Base-by-base conservation (phyloP, 2,888 invertebrate species). In the Dicyrtoma fusca region DNA sequence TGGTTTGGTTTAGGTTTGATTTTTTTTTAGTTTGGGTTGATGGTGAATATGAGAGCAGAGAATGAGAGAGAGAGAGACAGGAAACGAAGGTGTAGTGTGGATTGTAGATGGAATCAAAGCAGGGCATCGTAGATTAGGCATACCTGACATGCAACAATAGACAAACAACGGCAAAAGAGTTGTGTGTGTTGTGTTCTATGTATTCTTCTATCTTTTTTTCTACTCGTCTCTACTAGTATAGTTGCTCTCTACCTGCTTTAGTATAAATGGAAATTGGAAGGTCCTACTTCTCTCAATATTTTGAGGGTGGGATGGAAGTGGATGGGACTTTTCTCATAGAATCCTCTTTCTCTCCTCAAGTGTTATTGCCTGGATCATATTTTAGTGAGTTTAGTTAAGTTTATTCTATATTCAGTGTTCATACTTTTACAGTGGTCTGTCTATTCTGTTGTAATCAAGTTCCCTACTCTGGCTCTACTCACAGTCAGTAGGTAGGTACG, bases 131-230 rank as follows among this genome's bases (percentile, higher is more conserved):
- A 51, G 51, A 66, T 66, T 53, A 51, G 44, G 47, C 42, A 61
- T 26, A 57, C 53, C 57, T 68, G 72, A 69, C 73, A 70, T 62
- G 70, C 65, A 73, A 69, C 66, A 73, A 64, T 66, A 61, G 73
- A 14, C 57, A 47, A 53, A 69, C 69, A 69, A 73, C 63, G 64
- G 69, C 21, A 57, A 47, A 49, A 65, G 13, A 19, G 6, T 55
- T 55, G 14, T 55, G 19, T 19, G 26, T n/a, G 59, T 59, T 23
- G 57, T 19, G n/a, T n/a, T n/a, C 34, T 34, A 8, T 34, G 34
- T 34, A 34, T 8, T 34, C 34, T 34, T 34, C 8, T 8, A 34
- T 34, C 8, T 8, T 34, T 34, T 34, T 34, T 34, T 3, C 8
- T 5, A 34, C 34, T 34, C 34, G 3, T 34, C 34, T 34, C 34